Evolutionary conservation across 1,140 invertebrate species (phyloP).

Genomic region (Stegodyphus dumicola): DNA sequence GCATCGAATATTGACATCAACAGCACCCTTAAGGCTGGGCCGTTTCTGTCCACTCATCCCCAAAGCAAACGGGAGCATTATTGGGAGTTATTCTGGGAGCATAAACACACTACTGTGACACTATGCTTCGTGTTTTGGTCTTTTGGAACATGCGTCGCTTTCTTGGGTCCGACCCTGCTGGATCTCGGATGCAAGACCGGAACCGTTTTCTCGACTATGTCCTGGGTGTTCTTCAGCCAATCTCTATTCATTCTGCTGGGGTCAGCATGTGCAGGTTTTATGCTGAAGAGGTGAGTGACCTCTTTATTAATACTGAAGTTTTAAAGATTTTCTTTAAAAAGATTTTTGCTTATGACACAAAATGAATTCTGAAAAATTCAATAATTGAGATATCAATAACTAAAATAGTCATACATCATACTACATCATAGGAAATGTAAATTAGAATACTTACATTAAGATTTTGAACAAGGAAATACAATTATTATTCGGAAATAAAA

Average conservation of each 20-base stretch:
- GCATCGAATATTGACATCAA: conserved; percentile 19
- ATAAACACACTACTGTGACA: conserved; percentile 69
- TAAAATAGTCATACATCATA: too few relatives aligned
- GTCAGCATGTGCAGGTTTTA: conserved; percentile 69
- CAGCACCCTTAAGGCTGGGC: background rate
- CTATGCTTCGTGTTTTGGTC: conserved; percentile 71
- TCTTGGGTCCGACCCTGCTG: conserved; percentile 71
- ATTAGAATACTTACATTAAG: too few relatives aligned
- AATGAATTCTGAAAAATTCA: too few relatives aligned
- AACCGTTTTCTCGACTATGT: conserved; percentile 69
- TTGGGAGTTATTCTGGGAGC: conserved; percentile 68
- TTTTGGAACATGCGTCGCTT: conserved; percentile 72
- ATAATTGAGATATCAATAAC: too few relatives aligned
- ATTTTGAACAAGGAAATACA: too few relatives aligned
- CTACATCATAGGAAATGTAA: too few relatives aligned
- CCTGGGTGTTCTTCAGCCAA: conserved; percentile 72
- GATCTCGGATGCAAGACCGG: conserved; percentile 71
- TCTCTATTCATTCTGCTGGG: conserved; percentile 71
- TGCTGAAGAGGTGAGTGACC: conserved; percentile 68
- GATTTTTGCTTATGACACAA: too few relatives aligned
- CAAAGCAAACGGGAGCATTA: conserved; percentile 64
- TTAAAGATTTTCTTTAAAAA: too few relatives aligned
- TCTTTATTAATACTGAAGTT: too few relatives aligned
- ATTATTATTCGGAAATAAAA: too few relatives aligned
- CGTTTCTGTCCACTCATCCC: background rate